Base-by-base conservation (phyloP, 1,140 invertebrate species). In the Lasioglossum albipes region DNA sequence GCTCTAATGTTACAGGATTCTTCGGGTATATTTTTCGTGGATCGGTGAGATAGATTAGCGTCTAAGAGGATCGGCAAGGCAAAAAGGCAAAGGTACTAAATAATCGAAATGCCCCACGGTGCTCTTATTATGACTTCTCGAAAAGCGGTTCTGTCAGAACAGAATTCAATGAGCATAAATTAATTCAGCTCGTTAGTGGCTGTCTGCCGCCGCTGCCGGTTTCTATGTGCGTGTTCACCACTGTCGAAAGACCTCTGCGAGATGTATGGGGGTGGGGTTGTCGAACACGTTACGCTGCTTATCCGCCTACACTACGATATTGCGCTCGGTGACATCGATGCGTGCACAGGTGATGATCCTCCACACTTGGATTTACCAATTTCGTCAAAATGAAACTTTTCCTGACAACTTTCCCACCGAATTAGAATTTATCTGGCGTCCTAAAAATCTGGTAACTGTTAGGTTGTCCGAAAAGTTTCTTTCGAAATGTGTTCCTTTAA, bases 181-280 rank as follows among this genome's bases (percentile, higher is more conserved):
- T 91, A 90, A 91, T 91, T 90, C 87, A 90, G 88, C 86, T 91
- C 87, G 88, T 90, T 91, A 90, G 85, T 64, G 79, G 68, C 64
- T 75, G 64, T 62, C 65, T 64, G n/a, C 62, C 66, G 18, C 36
- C 62, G 75, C 57, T 74, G 76, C 64, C 52, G 64, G 66, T 71
- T 79, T 72, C 76, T 57, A 73, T 70, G 66, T 59, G 66, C 61
- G 65, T 66, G 69, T 45, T 68, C 45, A 65, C 49, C 75, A 62
- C 49, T 67, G 27, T 57, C 49, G 45, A 45, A 72, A 45, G 59
- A 74, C 57, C 76, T 72, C 49, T 79, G 52, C 27, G 59, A 79
- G 71, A 72, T 69, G 59, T 42, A 27, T 27, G 42, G 42, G 66
- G 65, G 45, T 41, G 20, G 9, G 20, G 31, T 27, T 49, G 5